phyloP scores from a whole-genome alignment of 2,113 vertebrate genomes.

The Crypturellus undulatus region DNA sequence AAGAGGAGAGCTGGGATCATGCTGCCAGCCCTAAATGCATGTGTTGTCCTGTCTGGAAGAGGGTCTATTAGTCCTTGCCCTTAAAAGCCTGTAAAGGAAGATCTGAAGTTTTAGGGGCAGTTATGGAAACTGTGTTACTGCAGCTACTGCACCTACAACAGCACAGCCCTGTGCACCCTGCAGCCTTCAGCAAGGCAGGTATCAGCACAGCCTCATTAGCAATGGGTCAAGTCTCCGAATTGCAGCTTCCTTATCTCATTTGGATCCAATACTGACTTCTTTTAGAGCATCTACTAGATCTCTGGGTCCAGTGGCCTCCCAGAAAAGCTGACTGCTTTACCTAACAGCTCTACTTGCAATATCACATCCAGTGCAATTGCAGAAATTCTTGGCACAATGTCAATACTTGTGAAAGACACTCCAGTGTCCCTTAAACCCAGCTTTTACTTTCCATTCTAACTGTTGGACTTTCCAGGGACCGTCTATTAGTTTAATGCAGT shows the following conservation, averaged over 20 bases:
- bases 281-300: rapidly evolving
- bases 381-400: rapidly evolving
- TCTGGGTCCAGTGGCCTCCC: background rate
- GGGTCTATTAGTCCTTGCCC: background rate
- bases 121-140: background rate
- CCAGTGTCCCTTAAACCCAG: background rate
- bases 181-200: no score
- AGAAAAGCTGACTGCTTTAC: background rate
- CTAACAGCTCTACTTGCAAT: background rate
- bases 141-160: background rate
- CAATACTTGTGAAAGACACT: rapidly evolving
- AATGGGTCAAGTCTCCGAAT: background rate
- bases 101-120: background rate
- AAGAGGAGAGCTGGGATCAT: background rate
- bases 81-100: background rate
- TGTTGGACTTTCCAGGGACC: background rate
- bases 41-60: background rate
- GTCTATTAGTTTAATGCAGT: background rate
- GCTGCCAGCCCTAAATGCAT: rapidly evolving
- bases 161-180: no score
- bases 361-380: rapidly evolving
- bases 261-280: background rate
- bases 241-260: background rate
- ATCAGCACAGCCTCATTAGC: no score
- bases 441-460: constrained; percentile 22